Conservation (phyloP, 23 tunicate species). For the Clavelina lepadiformis region DNA sequence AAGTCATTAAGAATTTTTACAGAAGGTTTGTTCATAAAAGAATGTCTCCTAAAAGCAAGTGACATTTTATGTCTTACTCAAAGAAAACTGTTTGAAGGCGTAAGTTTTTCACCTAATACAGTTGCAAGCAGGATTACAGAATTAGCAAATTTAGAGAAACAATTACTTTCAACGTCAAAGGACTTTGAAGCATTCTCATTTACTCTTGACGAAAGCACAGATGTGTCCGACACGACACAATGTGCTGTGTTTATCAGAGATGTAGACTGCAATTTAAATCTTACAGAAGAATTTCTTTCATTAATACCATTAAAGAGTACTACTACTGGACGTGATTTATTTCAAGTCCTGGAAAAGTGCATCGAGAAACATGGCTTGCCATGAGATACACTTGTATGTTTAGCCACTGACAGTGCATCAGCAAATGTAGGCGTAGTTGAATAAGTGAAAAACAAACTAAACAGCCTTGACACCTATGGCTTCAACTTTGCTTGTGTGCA, state of each 20-base stretch:
- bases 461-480: not conserved
- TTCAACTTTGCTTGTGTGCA: not conserved
- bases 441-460: no score
- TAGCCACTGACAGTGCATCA: constrained; percentile 30
- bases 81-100: no score
- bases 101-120: constrained; percentile 7
- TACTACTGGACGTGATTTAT: constrained; percentile 24
- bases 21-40: no score
- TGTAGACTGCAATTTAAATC: constrained; percentile 31
- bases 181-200: constrained; percentile 27
- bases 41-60: constrained; percentile 16
- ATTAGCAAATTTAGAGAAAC: no score
- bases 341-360: constrained; percentile 32
- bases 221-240: constrained; percentile 21
- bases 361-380: constrained; percentile 24
- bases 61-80: constrained; percentile 31
- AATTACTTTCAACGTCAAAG: no score
- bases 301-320: constrained; percentile 39
- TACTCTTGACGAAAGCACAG: constrained; percentile 35
- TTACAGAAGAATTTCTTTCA: constrained; percentile 32
- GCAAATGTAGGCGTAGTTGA: constrained; percentile 22
- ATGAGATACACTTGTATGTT: constrained; percentile 23
- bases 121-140: no score
- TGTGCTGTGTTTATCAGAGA: constrained; percentile 50
- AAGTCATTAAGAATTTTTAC: no score